Evolutionary conservation across 2,797 vertebrate genomes (phyloP).

Genomic region (Protosalanx chinensis): DNA sequence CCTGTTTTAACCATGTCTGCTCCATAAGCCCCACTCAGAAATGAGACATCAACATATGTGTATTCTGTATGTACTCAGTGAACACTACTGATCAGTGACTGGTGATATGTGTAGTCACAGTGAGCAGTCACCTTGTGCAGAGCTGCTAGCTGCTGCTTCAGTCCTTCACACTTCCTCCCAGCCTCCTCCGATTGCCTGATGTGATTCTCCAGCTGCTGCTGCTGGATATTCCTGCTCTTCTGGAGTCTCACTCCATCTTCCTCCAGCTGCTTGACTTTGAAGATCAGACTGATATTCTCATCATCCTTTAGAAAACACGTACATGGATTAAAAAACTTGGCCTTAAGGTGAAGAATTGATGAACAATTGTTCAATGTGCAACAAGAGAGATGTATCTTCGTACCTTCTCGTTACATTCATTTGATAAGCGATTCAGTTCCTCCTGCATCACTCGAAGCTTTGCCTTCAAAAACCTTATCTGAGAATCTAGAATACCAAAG

Average conservation of each 20-base stretch:
- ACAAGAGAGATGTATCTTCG: neutral
- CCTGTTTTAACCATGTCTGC: constrained; percentile 13
- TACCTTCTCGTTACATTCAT: constrained; percentile 87
- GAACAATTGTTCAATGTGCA: neutral
- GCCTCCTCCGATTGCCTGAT: constrained; percentile 80
- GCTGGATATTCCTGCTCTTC: constrained; percentile 73
- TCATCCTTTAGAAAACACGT: constrained; percentile 75
- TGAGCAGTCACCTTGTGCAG: constrained; percentile 78
- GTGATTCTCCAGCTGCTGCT: constrained; percentile 85
- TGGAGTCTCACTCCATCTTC: constrained; percentile 80
- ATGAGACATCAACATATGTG: constrained; percentile 9
- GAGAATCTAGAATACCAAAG: constrained; percentile 73
- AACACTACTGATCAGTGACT: neutral
- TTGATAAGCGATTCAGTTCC: constrained; percentile 79
- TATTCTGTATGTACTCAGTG: too few relatives aligned
- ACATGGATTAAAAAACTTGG: neutral
- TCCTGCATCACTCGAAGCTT: constrained; percentile 87
- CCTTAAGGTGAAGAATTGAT: too few relatives aligned
- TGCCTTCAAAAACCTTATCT: constrained; percentile 87
- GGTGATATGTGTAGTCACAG: neutral
- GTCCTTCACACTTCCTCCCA: constrained; percentile 73
- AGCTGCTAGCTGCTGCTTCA: constrained; percentile 78
- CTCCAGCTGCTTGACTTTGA: constrained; percentile 78
- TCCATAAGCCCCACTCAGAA: neutral
- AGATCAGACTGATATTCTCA: constrained; percentile 77